These are phyloP conservation scores for Danaus chrysippus DNA, from an alignment of 2,888 invertebrate species.

Conservation along the genomic window DNA sequence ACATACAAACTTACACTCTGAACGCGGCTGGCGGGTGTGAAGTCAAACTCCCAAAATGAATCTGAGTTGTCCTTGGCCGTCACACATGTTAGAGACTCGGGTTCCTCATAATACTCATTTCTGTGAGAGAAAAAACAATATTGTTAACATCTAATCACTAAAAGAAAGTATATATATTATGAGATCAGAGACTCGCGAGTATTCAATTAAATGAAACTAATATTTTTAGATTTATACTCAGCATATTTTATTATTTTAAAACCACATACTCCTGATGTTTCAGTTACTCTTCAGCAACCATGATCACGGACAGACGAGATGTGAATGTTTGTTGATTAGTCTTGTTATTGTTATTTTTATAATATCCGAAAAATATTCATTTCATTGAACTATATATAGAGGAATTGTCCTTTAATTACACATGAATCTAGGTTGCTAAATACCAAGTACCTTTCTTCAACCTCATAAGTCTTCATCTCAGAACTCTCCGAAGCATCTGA, in stretches of 20 bases:
- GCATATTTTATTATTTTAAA: no score
- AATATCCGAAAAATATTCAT: no score
- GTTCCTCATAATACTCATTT: not conserved
- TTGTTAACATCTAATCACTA: not conserved
- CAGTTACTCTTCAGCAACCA: no score
- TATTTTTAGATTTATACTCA: no score
- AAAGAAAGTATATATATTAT: not conserved
- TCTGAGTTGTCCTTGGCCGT: slow-evolving; percentile 43
- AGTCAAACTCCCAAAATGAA: slow-evolving; percentile 47
- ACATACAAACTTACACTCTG: slow-evolving; percentile 31
- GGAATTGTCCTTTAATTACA: no score
- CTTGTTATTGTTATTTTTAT: no score
- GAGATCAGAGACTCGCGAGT: no score
- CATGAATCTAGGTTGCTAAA: not conserved
- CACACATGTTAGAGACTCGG: slow-evolving; percentile 30
- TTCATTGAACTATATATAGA: no score
- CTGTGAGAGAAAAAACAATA: not conserved
- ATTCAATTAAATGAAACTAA: no score
- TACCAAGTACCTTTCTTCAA: slow-evolving; percentile 27
- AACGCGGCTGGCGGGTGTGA: slow-evolving; percentile 33
- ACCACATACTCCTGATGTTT: no score
- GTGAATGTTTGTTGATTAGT: no score
- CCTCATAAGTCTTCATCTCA: slow-evolving; percentile 23
- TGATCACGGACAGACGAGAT: no score
- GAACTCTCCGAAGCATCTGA: slow-evolving; percentile 42